Evolutionary conservation across 2,797 vertebrate genomes (phyloP).

Genomic region (Xenopus petersii): DNA sequence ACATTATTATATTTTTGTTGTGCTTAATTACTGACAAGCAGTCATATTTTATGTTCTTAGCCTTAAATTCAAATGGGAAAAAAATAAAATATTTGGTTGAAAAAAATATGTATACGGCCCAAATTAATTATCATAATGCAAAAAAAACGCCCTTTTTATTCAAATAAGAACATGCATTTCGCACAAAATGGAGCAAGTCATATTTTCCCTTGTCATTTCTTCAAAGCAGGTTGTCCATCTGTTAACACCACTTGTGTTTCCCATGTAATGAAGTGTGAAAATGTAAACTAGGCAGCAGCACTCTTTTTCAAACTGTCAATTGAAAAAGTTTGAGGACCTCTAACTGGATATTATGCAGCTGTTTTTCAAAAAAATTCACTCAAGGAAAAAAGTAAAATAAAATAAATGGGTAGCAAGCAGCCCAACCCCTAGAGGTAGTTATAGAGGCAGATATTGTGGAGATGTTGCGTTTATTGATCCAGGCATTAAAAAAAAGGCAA

Average conservation of each 20-base stretch:
- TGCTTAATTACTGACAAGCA: too few relatives aligned
- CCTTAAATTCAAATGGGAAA: too few relatives aligned
- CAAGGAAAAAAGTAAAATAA: too few relatives aligned
- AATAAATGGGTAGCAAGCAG: constrained; percentile 1
- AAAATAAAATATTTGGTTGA: too few relatives aligned
- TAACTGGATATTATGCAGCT: constrained; percentile 6
- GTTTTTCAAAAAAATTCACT: not conserved
- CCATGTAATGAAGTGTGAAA: constrained; percentile 49
- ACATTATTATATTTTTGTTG: too few relatives aligned
- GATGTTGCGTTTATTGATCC: too few relatives aligned
- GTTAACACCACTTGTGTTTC: constrained; percentile 45
- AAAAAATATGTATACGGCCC: too few relatives aligned
- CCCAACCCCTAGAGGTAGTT: not conserved
- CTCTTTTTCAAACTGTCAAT: constrained; percentile 41
- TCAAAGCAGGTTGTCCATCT: constrained; percentile 40
- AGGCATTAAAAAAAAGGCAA: too few relatives aligned
- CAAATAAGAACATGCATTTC: constrained; percentile 24
- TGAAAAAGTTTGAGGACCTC: constrained; percentile 45
- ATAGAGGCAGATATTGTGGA: not conserved
- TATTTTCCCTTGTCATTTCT: constrained; percentile 47
- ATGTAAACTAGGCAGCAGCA: constrained; percentile 37
- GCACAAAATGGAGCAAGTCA: constrained; percentile 42
- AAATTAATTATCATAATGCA: too few relatives aligned
- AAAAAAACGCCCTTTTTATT: too few relatives aligned
- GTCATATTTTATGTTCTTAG: too few relatives aligned